Evolutionary conservation across 2,113 vertebrate genomes (phyloP), one percentile per base, ranked within the genome.

Genomic region (Clarias macrocephalus): DNA sequence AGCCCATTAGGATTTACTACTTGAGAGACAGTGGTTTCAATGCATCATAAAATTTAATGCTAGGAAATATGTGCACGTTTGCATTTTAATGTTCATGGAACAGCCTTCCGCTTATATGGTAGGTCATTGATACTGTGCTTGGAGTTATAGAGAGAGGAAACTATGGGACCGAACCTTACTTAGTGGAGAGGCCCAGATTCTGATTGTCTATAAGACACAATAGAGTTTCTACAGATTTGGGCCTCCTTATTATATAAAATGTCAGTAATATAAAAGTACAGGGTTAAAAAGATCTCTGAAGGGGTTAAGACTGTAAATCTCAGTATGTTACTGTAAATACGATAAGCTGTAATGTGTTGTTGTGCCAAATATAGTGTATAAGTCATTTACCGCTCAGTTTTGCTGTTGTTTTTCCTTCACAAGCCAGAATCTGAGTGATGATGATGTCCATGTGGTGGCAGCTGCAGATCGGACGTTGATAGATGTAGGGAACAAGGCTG

Each of bases 41-140:
- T 95, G 95, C 95, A 91, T 95, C 95, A 95, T 96, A 95, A 95
- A 95, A 93, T 95, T 95, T 95, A 93, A 94, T 94, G 91, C 92
- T 92, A 89, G 94, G 92, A 95, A 95, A 96, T 95, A 94, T 94
- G 94, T 90, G 79, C 86, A 56, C 94, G 92, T 95, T 95, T 94
- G 95, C 94, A 95, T 95, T 96, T 95, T 95, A 96, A 95, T 95
- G 92, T 86, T 91, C 91, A 90, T 93, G 92, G 94, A 91, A 92
- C 94, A 93, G 94, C 93, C 94, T 94, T 93, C 94, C 91, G 85
- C 92, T 93, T 91, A 93, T 91, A 92, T 92, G 92, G 92, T 93
- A 94, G 94, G 95, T 95, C 94, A 95, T 90, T 92, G 90, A 88
- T 86, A 88, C 72, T 84, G 86, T 37, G 85, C 85, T 84, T 75